A percentile compares a stretch with the other conserved stretches of the same genome.
Evolutionary conservation across 2,113 vertebrate species (phyloP).

Genomic region (Corythaeola cristata): DNA sequence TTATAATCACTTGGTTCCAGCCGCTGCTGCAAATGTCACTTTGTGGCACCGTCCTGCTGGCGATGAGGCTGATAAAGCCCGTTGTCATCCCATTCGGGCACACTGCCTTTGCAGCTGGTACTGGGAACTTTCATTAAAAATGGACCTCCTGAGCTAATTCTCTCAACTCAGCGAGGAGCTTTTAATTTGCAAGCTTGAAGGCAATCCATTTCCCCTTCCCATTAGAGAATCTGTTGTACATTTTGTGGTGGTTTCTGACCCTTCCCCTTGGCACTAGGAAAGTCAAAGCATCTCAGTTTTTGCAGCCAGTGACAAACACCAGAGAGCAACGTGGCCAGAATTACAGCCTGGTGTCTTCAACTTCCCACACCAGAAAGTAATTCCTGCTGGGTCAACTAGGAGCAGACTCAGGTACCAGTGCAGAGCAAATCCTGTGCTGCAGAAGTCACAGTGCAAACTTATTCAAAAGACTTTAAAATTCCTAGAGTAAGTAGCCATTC

Average conservation of each 20-base stretch:
- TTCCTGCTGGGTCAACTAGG: not conserved
- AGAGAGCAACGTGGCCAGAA: not conserved
- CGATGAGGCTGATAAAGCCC: not conserved
- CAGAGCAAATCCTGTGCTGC: not conserved
- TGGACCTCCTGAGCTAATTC: not conserved
- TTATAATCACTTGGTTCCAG: not conserved
- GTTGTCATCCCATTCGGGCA: not conserved
- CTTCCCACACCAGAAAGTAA: not conserved
- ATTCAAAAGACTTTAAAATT: not conserved
- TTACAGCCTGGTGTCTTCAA: rapidly evolving
- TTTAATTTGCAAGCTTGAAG: not conserved
- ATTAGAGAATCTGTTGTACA: rapidly evolving
- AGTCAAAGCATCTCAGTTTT: not conserved
- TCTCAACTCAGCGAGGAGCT: not conserved
- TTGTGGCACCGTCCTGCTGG: not conserved
- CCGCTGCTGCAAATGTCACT: not conserved
- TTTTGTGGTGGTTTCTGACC: not conserved
- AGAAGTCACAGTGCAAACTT: not conserved
- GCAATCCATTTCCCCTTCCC: not conserved
- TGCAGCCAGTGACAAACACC: not conserved
- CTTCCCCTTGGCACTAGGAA: not conserved
- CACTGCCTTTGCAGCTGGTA: rapidly evolving
- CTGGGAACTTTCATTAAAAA: not conserved
- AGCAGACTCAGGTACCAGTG: not conserved
- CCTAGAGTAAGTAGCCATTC: not conserved